Conservation (phyloP, 2,113 vertebrate genomes). For the Myxocyprinus asiaticus region DNA sequence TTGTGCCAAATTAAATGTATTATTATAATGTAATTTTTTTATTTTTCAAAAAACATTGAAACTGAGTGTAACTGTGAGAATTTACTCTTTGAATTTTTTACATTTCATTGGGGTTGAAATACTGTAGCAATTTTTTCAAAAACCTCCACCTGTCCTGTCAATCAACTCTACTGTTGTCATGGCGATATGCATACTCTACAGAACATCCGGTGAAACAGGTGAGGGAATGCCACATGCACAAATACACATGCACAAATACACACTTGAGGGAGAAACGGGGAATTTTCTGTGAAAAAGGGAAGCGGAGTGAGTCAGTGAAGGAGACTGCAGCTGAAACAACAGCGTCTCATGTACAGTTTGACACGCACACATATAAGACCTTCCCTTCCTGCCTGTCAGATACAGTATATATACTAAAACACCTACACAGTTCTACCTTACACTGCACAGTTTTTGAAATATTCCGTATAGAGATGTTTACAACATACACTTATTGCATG, state of each 20-base stretch:
- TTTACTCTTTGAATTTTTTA: neutral
- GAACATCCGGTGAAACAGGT: constrained; percentile 35
- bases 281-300: neutral
- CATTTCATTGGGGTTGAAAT: neutral
- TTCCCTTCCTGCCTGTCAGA: neutral
- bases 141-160: constrained; percentile 7
- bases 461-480: too few relatives aligned
- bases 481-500: too few relatives aligned
- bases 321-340: constrained; percentile 50
- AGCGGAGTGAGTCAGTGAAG: constrained; percentile 39
- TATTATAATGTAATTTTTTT: too few relatives aligned
- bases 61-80: neutral
- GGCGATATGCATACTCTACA: neutral
- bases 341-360: constrained; percentile 21
- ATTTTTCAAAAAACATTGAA: too few relatives aligned
- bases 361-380: neutral
- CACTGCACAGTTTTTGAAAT: too few relatives aligned
- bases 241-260: constrained; percentile 4
- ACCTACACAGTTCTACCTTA: too few relatives aligned
- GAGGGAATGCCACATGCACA: neutral
- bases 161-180: constrained; percentile 9
- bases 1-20: too few relatives aligned
- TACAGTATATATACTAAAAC: neutral
- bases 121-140: neutral
- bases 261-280: neutral